phyloP scores from a whole-genome alignment of 30 jellyfish, hydroid and myxozoan species.

The Rhopilema esculentum region DNA sequence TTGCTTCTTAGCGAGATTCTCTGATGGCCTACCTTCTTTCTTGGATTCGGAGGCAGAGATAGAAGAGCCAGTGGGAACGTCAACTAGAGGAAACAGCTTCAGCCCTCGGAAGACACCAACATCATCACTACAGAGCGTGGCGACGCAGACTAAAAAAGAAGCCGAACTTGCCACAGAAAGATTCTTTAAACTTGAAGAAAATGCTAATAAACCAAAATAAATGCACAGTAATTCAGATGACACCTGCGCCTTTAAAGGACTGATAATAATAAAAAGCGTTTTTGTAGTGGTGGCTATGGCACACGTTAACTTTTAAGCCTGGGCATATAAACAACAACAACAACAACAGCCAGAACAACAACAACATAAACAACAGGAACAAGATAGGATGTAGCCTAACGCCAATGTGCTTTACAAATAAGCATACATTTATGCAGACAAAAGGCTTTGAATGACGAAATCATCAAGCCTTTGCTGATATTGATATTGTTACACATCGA shows the following conservation, averaged over 20 bases:
- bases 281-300: too few species aligned
- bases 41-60: conserved; percentile 77
- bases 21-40: conserved; percentile 64
- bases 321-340: too few species aligned
- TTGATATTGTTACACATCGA: too few species aligned
- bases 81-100: conserved; percentile 91
- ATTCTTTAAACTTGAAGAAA: conserved; percentile 42
- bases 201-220: background rate
- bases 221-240: background rate
- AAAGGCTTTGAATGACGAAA: too few species aligned
- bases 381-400: too few species aligned
- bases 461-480: too few species aligned
- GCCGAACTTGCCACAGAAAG: conserved; percentile 25
- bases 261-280: background rate
- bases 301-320: too few species aligned
- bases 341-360: too few species aligned
- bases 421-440: too few species aligned
- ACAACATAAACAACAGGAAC: too few species aligned
- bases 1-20: conserved; percentile 51
- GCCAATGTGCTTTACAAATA: too few species aligned
- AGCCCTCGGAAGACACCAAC: conserved; percentile 58
- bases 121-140: conserved; percentile 17
- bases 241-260: too few species aligned
- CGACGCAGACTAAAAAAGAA: conserved; percentile 42
- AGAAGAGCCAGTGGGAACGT: conserved; percentile 97